These are phyloP conservation scores for Apotomis turbidana DNA, from an alignment of 2,888 invertebrate species.

Conservation along the genomic window DNA sequence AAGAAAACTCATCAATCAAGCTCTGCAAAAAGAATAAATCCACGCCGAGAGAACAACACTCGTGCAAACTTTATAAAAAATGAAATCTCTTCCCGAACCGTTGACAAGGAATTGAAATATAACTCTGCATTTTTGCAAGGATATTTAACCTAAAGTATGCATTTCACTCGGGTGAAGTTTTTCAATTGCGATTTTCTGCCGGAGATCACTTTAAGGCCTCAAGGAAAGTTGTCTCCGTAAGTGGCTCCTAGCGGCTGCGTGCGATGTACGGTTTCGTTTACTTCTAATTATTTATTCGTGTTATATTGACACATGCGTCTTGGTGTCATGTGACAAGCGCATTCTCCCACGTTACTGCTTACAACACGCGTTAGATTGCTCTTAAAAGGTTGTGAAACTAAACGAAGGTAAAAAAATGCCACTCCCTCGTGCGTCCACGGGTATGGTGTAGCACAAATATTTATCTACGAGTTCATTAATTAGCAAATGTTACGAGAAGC, in stretches of 20 bases:
- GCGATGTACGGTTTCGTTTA: slow-evolving; percentile 13
- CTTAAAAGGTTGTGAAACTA: slow-evolving; percentile 54
- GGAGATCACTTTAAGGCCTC: not conserved
- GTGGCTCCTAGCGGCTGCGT: not conserved
- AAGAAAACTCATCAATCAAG: slow-evolving; percentile 77
- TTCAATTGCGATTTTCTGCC: slow-evolving; percentile 23
- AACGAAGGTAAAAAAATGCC: slow-evolving; percentile 52
- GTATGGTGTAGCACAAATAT: slow-evolving; percentile 45
- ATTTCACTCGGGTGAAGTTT: slow-evolving; percentile 25
- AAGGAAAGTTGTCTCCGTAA: slow-evolving; percentile 7
- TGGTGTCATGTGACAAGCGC: slow-evolving; percentile 40
- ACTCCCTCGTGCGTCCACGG: slow-evolving; percentile 50
- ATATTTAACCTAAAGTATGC: slow-evolving; percentile 47
- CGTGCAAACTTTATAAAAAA: slow-evolving; percentile 63
- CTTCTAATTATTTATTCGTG: slow-evolving; percentile 27
- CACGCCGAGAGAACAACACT: slow-evolving; percentile 63
- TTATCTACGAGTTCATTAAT: slow-evolving; percentile 57
- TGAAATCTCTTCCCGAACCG: slow-evolving; percentile 54
- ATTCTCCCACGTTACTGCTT: slow-evolving; percentile 50
- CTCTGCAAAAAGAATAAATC: slow-evolving; percentile 65
- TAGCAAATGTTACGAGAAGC: slow-evolving; percentile 57
- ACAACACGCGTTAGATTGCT: slow-evolving; percentile 50
- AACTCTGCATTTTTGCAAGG: slow-evolving; percentile 51
- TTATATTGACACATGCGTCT: slow-evolving; percentile 30
- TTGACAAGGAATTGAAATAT: slow-evolving; percentile 65